These are phyloP conservation scores for Anguilla anguilla DNA, from an alignment of 2,797 vertebrate species.

Conservation along the genomic window DNA sequence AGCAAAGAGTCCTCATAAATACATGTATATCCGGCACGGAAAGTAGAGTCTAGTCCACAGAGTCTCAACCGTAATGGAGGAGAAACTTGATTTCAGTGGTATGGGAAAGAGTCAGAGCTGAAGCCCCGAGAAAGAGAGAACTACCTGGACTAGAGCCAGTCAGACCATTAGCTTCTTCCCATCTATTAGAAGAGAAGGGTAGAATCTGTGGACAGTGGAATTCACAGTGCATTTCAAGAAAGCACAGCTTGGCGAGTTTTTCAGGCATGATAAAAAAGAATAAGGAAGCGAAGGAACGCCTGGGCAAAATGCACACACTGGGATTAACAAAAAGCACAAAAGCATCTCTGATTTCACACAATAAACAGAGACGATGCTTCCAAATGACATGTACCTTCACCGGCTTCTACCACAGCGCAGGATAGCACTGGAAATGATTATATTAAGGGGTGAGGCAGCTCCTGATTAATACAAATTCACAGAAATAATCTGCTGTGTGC, in stretches of 20 bases:
- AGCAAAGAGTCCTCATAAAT: not conserved
- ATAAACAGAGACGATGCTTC: not conserved
- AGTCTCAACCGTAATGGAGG: not conserved
- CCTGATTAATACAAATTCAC: not conserved
- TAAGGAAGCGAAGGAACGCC: not conserved
- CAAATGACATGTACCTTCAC: not conserved
- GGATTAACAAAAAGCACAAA: not conserved
- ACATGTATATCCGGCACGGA: slow-evolving; percentile 2
- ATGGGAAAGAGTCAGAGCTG: not conserved
- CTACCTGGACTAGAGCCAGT: not conserved
- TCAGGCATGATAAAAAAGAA: slow-evolving; percentile 17
- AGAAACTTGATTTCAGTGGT: not conserved
- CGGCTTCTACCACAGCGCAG: not conserved
- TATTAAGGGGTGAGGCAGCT: not conserved
- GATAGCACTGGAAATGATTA: no score
- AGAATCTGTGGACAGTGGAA: not conserved
- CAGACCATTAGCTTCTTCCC: slow-evolving; percentile 3
- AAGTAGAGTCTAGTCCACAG: not conserved
- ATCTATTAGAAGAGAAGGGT: not conserved
- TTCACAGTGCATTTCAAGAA: slow-evolving; percentile 8
- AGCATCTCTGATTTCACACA: not conserved
- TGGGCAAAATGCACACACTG: not conserved
- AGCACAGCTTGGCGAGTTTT: slow-evolving; percentile 18
- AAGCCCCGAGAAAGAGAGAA: not conserved
- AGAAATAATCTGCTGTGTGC: not conserved